Conservation (phyloP, 2,888 invertebrate genomes). For the Spialia ferax region DNA sequence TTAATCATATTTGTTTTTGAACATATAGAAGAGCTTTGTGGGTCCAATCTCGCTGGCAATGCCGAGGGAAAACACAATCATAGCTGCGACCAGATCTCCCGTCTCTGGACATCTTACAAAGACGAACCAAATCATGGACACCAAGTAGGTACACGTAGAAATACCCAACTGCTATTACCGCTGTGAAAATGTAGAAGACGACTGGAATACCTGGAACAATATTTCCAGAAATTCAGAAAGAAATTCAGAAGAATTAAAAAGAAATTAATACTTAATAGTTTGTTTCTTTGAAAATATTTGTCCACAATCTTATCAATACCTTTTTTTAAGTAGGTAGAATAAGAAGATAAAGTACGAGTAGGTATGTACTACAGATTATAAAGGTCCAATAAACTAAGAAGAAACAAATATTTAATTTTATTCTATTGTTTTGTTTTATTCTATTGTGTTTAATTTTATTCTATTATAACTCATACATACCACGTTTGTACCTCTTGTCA, state of each 20-base stretch:
- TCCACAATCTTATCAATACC: too few relatives aligned
- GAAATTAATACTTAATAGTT: not conserved
- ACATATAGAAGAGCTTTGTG: constrained; percentile 58
- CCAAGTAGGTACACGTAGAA: constrained; percentile 51
- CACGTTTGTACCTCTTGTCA: constrained; percentile 49
- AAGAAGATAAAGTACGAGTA: too few relatives aligned
- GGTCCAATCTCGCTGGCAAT: constrained; percentile 58
- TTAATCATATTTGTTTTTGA: constrained; percentile 55
- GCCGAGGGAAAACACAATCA: constrained; percentile 57
- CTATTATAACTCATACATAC: constrained; percentile 7
- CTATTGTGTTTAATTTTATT: too few relatives aligned
- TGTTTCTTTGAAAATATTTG: not conserved
- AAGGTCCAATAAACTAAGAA: too few relatives aligned
- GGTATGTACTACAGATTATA: too few relatives aligned
- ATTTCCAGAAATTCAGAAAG: not conserved
- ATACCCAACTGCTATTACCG: not conserved
- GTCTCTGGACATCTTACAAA: constrained; percentile 54
- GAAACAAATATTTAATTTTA: too few relatives aligned
- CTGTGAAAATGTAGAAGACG: not conserved
- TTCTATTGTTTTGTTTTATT: too few relatives aligned
- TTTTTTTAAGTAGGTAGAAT: too few relatives aligned
- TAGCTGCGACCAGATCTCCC: constrained; percentile 53
- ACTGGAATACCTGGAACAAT: not conserved
- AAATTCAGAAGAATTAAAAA: not conserved
- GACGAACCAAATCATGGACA: constrained; percentile 61